Percentiles rank a stretch among this genome's conserved stretches.
Evolutionary conservation across 2,113 vertebrate species (phyloP).

Genomic region (Crotalus helleri): DNA sequence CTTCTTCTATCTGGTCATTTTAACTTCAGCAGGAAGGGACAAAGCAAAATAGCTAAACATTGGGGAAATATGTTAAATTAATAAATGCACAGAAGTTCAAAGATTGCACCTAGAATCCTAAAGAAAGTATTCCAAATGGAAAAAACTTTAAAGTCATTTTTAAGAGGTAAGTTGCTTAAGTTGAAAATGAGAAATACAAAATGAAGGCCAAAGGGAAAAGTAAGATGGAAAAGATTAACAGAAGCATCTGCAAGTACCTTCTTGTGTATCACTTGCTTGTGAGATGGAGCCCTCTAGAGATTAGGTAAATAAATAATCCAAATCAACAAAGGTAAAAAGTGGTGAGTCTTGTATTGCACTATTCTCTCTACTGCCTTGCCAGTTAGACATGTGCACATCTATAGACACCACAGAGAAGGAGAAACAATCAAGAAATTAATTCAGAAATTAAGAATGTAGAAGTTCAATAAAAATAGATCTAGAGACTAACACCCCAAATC

Average conservation of each 20-base stretch:
- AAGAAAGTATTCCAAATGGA: neutral
- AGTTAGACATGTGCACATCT: neutral
- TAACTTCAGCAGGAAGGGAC: neutral
- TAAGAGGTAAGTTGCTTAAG: neutral
- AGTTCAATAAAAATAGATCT: neutral
- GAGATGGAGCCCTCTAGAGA: neutral
- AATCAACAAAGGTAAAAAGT: neutral
- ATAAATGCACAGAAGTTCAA: neutral
- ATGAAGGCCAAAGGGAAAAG: neutral
- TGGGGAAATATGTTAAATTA: neutral
- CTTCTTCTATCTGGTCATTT: neutral
- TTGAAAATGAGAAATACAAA: neutral
- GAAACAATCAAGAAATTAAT: neutral
- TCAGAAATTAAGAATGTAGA: neutral
- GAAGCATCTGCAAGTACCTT: neutral
- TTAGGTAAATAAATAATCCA: neutral
- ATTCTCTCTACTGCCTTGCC: neutral
- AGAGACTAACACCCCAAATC: neutral
- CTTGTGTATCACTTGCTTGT: neutral
- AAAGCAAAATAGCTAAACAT: neutral
- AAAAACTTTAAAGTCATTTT: neutral
- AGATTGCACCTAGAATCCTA: neutral
- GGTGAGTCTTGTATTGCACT: neutral
- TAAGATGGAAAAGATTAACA: neutral
- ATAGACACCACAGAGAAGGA: neutral